Percentiles rank a stretch among this genome's conserved stretches.
These are phyloP conservation scores for Hephaestus fuliginosus DNA, from an alignment of 2,797 vertebrate genomes.

Conservation along the genomic window DNA sequence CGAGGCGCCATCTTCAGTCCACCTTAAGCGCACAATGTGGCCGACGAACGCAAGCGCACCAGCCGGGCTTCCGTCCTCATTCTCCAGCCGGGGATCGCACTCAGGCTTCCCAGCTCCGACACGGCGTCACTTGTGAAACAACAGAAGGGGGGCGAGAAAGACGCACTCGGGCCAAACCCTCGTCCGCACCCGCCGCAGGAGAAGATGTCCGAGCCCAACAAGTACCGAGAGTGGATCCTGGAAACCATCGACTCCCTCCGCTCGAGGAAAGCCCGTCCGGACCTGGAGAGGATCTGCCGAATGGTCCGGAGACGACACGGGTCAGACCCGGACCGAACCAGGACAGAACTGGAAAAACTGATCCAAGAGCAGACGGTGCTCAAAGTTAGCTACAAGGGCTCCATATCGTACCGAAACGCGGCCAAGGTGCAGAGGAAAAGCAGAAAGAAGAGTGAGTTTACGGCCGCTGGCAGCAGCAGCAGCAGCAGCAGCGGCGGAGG, in stretches of 20 bases:
- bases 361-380: conserved; percentile 93
- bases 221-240: conserved; percentile 92
- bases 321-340: conserved; percentile 91
- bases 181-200: conserved; percentile 65
- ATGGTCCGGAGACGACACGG: conserved; percentile 94
- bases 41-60: conserved; percentile 86
- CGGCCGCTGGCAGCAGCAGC: conserved; percentile 66
- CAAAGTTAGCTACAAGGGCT: conserved; percentile 94
- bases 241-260: conserved; percentile 94
- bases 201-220: conserved; percentile 85
- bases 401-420: conserved; percentile 92
- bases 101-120: conserved; percentile 79
- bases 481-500: conserved; percentile 38
- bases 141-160: conserved; percentile 65
- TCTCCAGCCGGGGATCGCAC: conserved; percentile 86
- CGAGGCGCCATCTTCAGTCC: conserved; percentile 79
- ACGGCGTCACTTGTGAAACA: conserved; percentile 82
- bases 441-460: conserved; percentile 85
- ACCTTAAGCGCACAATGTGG: conserved; percentile 87
- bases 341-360: conserved; percentile 92
- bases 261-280: conserved; percentile 93
- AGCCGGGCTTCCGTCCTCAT: conserved; percentile 88
- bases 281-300: conserved; percentile 93
- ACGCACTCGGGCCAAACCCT: conserved; percentile 76
- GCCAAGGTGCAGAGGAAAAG: conserved; percentile 91